A percentile compares a stretch with the other conserved stretches of the same genome.
These are phyloP conservation scores for Botia kubotai DNA, from an alignment of 2,797 vertebrate genomes.

Conservation along the genomic window DNA sequence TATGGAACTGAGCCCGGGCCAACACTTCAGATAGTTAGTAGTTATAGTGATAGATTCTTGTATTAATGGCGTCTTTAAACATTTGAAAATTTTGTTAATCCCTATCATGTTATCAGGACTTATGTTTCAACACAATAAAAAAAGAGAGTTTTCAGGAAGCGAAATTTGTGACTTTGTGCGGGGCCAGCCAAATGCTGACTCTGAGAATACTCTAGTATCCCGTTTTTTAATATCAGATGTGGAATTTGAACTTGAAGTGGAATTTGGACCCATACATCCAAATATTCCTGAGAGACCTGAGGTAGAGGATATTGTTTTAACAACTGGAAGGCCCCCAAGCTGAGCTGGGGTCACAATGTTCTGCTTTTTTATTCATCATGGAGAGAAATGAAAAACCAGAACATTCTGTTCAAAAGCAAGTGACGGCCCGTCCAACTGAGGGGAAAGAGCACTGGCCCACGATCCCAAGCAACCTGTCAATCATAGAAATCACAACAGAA, in stretches of 20 bases:
- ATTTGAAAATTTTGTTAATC: not conserved
- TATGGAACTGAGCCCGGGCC: not conserved
- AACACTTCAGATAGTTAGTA: not conserved
- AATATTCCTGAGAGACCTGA: constrained; percentile 54
- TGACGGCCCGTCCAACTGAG: constrained; percentile 47
- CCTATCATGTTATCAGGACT: not conserved
- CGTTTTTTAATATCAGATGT: constrained; percentile 59
- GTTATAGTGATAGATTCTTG: too few relatives aligned
- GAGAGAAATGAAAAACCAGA: constrained; percentile 52
- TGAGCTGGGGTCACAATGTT: constrained; percentile 52
- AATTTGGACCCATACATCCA: constrained; percentile 48
- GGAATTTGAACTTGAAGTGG: constrained; percentile 59
- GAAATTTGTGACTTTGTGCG: constrained; percentile 43
- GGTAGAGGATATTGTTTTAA: constrained; percentile 59
- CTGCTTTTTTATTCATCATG: constrained; percentile 55
- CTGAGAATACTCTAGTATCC: constrained; percentile 43
- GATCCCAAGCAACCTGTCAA: constrained; percentile 24
- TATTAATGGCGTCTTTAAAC: not conserved
- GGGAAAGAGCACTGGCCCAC: constrained; percentile 14
- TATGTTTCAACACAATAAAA: constrained; percentile 1
- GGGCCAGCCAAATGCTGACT: constrained; percentile 50
- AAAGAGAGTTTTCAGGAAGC: constrained; percentile 35
- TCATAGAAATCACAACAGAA: not conserved
- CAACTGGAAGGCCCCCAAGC: constrained; percentile 54
- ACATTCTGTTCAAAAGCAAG: constrained; percentile 57